These are phyloP conservation scores for Apostichopus leukothele DNA, from an alignment of 53 echinoderm and acorn worm genomes.

Conservation along the genomic window DNA sequence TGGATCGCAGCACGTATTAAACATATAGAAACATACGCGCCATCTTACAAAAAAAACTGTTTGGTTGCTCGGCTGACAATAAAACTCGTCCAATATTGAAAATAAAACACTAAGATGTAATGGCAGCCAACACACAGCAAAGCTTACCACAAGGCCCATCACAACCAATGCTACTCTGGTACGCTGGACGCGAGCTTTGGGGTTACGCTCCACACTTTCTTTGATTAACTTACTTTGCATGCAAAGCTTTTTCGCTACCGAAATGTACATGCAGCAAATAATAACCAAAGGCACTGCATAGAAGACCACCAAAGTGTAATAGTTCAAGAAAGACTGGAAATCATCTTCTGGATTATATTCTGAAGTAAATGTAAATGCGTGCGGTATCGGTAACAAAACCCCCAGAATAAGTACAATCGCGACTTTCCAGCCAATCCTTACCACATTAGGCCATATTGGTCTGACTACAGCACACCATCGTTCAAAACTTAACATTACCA, in stretches of 20 bases:
- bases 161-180: neutral
- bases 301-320: neutral
- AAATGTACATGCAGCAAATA: neutral
- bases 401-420: neutral
- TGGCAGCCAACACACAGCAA: conserved; percentile 27
- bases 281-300: neutral
- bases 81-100: neutral
- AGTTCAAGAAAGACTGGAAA: too few species aligned
- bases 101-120: neutral
- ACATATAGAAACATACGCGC: neutral
- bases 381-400: too few species aligned
- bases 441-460: neutral
- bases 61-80: neutral
- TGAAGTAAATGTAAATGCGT: too few species aligned
- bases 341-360: too few species aligned
- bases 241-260: neutral
- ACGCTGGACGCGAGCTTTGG: neutral
- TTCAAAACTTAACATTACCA: conserved; percentile 20
- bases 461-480: conserved; percentile 27
- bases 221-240: neutral
- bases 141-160: conserved; percentile 12
- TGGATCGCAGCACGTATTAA: conserved; percentile 1
- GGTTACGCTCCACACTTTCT: neutral
- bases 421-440: neutral
- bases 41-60: neutral